phyloP scores from a whole-genome alignment of 2,797 vertebrate genomes.

The Ctenopoma kingsleyae region DNA sequence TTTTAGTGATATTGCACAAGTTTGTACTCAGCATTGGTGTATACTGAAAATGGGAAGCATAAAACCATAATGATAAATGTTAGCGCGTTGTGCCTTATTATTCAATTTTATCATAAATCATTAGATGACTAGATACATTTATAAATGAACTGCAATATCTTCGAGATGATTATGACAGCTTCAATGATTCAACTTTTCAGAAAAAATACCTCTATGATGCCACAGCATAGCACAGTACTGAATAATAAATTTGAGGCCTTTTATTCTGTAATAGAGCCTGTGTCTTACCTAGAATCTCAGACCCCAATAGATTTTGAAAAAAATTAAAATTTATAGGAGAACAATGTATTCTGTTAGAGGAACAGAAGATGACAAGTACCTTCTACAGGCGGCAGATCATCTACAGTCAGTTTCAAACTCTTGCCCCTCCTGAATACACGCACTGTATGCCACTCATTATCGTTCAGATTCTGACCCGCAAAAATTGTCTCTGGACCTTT shows the following conservation, averaged over 20 bases:
- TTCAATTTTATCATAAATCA: too few relatives aligned
- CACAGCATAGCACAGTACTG: background rate
- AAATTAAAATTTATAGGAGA: slow-evolving; percentile 10
- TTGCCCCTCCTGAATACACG: slow-evolving; percentile 98
- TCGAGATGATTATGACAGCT: background rate
- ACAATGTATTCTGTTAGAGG: slow-evolving; percentile 11
- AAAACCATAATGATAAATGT: too few relatives aligned
- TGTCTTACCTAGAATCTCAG: slow-evolving; percentile 42
- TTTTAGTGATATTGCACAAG: too few relatives aligned
- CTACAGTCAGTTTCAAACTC: slow-evolving; percentile 96
- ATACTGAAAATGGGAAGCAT: too few relatives aligned
- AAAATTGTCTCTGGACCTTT: slow-evolving; percentile 99
- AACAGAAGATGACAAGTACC: slow-evolving; percentile 80
- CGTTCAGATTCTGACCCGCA: slow-evolving; percentile 99
- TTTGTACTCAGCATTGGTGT: too few relatives aligned
- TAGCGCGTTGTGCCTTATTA: too few relatives aligned
- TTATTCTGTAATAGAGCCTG: background rate
- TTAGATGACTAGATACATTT: background rate
- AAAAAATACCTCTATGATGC: background rate
- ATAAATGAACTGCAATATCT: background rate
- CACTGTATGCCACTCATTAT: slow-evolving; percentile 99
- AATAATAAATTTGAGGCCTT: background rate
- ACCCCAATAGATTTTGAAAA: background rate
- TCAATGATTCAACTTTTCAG: background rate
- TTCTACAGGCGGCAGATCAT: slow-evolving; percentile 95